Percentiles rank a stretch among this genome's conserved stretches.
These are phyloP conservation scores for Sturnira hondurensis DNA, from an alignment of 2,113 vertebrate genomes.

Conservation along the genomic window DNA sequence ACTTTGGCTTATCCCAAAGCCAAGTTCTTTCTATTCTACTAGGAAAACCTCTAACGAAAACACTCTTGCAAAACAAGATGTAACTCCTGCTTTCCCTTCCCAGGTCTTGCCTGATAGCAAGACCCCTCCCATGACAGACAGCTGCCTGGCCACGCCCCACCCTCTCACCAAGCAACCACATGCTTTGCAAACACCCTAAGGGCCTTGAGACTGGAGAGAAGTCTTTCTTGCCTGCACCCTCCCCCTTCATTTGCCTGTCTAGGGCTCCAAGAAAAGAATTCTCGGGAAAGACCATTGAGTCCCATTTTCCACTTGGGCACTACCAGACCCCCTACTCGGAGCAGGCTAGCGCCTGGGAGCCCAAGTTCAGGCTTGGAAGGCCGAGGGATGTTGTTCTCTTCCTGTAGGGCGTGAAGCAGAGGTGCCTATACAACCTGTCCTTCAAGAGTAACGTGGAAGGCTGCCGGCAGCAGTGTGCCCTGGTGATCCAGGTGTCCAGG, in stretches of 20 bases:
- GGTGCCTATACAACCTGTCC: conserved; percentile 78
- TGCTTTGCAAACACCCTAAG: neutral
- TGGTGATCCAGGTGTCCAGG: conserved; percentile 82
- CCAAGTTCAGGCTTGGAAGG: fast-evolving
- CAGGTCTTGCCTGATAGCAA: neutral
- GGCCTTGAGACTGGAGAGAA: neutral
- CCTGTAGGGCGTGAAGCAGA: conserved; percentile 68
- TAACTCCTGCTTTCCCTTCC: neutral
- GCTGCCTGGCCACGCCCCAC: neutral
- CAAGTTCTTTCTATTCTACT: neutral
- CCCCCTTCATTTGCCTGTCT: neutral
- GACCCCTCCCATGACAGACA: neutral
- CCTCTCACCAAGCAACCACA: neutral
- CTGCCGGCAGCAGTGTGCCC: conserved; percentile 83
- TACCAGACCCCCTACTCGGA: neutral
- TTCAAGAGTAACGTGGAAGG: conserved; percentile 72
- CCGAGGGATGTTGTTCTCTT: neutral
- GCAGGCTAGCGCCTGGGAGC: neutral
- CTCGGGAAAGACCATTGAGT: neutral
- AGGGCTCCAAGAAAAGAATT: neutral
- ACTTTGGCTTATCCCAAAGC: too few species aligned
- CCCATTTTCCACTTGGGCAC: neutral
- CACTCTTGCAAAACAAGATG: neutral
- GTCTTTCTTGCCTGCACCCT: neutral
- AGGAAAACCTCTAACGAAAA: neutral